Evolutionary conservation across 2,797 vertebrate species (phyloP).

Genomic region (Schizothorax lantsangensis): DNA sequence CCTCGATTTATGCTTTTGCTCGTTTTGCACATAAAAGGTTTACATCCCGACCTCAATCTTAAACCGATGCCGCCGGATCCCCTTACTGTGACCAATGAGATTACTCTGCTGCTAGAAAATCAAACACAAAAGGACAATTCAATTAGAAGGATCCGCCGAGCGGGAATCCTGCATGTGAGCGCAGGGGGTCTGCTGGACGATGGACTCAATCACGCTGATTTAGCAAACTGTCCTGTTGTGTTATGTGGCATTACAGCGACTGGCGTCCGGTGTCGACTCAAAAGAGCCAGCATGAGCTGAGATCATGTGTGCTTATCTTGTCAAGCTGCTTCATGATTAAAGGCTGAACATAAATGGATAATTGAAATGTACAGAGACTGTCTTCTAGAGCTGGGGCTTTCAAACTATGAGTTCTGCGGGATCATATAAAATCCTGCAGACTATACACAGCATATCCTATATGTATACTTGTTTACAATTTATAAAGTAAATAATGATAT

Average conservation of each 20-base stretch:
- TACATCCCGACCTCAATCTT: neutral
- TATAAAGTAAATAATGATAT: no score
- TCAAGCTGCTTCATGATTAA: conserved; percentile 54
- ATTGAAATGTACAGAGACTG: no score
- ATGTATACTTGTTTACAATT: no score
- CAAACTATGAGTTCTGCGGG: no score
- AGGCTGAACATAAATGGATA: conserved; percentile 55
- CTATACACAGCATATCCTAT: no score
- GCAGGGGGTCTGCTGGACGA: conserved; percentile 9
- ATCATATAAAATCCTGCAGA: no score
- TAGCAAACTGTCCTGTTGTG: neutral
- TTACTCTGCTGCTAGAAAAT: conserved; percentile 16
- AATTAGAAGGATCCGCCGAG: conserved; percentile 21
- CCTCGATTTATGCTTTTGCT: conserved; percentile 31
- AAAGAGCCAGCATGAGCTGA: conserved; percentile 4
- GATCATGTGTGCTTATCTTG: conserved; percentile 14
- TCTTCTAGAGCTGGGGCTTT: no score
- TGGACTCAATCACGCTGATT: conserved; percentile 31
- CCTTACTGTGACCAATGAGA: conserved; percentile 47
- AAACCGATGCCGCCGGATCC: conserved; percentile 3
- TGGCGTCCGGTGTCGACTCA: conserved; percentile 11
- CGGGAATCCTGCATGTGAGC: conserved; percentile 28
- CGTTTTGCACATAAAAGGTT: conserved; percentile 22
- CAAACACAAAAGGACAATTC: conserved; percentile 29
- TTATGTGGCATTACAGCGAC: conserved; percentile 1